Evolutionary conservation across 2,113 vertebrate species (phyloP).

Genomic region (Strix uralensis): DNA sequence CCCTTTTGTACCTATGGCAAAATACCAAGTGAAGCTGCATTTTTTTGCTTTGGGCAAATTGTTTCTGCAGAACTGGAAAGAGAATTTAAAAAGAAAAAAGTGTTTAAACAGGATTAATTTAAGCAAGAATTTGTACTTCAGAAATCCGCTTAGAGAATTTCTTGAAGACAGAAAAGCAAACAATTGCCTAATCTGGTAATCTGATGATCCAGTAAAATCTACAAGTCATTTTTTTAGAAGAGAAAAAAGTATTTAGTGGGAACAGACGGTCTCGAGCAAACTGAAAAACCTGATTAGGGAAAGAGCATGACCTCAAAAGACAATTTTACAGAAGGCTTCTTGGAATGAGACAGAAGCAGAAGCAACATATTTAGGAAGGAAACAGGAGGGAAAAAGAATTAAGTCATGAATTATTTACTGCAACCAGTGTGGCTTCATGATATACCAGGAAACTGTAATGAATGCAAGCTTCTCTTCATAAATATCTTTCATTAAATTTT

Average conservation of each 20-base stretch:
- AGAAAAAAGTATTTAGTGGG: not conserved
- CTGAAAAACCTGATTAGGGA: not conserved
- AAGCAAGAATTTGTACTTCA: not conserved
- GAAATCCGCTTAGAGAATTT: not conserved
- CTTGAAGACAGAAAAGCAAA: not conserved
- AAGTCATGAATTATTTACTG: not conserved
- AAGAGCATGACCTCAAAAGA: not conserved
- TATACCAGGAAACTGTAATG: not conserved
- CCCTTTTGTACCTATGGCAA: not conserved
- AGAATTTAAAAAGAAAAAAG: not conserved
- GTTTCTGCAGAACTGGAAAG: not conserved
- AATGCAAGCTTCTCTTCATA: not conserved
- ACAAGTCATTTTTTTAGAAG: not conserved
- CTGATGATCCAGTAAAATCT: not conserved
- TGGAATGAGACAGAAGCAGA: not conserved
- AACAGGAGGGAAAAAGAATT: rapidly evolving
- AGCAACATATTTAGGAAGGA: not conserved
- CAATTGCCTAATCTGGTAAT: not conserved
- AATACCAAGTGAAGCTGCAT: not conserved
- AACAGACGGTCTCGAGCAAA: not conserved
- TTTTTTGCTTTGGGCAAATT: not conserved
- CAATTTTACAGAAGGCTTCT: not conserved
- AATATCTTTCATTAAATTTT: not conserved
- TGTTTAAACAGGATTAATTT: conserved; percentile 8
- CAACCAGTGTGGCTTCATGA: rapidly evolving